Percentiles rank a stretch among this genome's conserved stretches.
These are phyloP conservation scores for Chelonoidis abingdonii DNA, from an alignment of 2,113 vertebrate species.

Conservation along the genomic window DNA sequence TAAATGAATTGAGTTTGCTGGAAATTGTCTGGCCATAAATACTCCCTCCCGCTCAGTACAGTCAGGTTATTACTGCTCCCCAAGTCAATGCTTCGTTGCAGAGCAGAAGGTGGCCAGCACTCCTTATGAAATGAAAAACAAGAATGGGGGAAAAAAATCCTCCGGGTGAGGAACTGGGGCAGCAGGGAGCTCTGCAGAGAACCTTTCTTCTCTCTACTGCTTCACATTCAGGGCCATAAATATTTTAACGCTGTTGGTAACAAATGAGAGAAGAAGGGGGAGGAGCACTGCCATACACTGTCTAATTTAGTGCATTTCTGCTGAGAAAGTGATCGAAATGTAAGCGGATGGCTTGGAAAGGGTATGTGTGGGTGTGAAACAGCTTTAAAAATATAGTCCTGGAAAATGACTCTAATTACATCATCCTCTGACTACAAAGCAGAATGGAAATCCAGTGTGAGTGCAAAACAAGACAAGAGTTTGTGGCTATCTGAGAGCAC, in stretches of 20 bases:
- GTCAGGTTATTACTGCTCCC: background rate
- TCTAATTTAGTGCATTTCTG: background rate
- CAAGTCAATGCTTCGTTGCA: background rate
- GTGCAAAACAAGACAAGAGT: background rate
- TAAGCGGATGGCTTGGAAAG: background rate
- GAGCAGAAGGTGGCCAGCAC: background rate
- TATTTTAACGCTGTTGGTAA: background rate
- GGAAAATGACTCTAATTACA: background rate
- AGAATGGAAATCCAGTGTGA: background rate
- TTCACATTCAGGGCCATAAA: background rate
- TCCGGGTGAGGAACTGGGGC: background rate
- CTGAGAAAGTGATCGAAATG: background rate
- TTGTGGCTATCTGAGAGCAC: background rate
- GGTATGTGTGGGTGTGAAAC: background rate
- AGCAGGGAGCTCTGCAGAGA: background rate
- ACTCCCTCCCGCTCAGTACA: background rate
- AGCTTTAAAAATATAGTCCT: background rate
- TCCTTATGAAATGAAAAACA: background rate
- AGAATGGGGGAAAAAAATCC: background rate
- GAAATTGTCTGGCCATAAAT: slow-evolving; percentile 21
- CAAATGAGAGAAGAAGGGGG: background rate
- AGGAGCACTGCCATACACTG: background rate
- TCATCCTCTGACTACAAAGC: background rate
- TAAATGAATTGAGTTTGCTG: slow-evolving; percentile 51
- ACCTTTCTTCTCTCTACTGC: background rate